Conservation (phyloP, 1,140 invertebrate genomes). For the Matsumurasca onukii region DNA sequence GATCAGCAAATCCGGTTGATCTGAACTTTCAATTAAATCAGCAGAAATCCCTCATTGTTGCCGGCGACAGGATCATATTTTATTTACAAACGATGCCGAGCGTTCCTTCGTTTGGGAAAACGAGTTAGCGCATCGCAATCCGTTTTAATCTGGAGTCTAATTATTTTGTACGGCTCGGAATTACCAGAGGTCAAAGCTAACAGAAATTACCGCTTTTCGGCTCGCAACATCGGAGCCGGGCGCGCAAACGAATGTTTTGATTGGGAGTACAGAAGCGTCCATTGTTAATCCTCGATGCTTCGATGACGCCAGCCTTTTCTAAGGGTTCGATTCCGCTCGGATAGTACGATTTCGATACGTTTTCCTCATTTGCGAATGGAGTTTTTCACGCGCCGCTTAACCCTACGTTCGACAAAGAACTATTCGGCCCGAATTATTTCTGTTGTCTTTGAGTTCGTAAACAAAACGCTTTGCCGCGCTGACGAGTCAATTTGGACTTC, state of each 20-base stretch:
- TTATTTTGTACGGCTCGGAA: background rate
- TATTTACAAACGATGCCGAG: background rate
- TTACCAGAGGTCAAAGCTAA: background rate
- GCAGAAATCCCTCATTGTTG: background rate
- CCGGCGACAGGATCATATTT: background rate
- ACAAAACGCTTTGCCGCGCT: background rate
- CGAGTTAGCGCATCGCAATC: background rate
- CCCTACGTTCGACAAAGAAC: background rate
- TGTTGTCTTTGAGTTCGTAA: background rate
- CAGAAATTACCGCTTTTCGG: background rate
- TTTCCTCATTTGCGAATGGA: background rate
- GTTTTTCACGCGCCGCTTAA: background rate
- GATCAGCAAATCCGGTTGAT: background rate
- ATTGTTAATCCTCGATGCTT: background rate
- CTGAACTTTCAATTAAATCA: background rate
- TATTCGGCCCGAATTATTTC: background rate
- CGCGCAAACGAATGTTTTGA: background rate
- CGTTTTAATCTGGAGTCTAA: background rate
- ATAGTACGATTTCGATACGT: background rate
- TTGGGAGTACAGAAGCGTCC: background rate
- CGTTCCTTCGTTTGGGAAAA: background rate
- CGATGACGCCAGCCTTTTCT: background rate
- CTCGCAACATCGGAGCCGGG: background rate
- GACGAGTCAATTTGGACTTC: background rate
- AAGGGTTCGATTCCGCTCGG: background rate